These are phyloP conservation scores for Lasiurus borealis DNA, from an alignment of 2,113 vertebrate species.

Conservation along the genomic window DNA sequence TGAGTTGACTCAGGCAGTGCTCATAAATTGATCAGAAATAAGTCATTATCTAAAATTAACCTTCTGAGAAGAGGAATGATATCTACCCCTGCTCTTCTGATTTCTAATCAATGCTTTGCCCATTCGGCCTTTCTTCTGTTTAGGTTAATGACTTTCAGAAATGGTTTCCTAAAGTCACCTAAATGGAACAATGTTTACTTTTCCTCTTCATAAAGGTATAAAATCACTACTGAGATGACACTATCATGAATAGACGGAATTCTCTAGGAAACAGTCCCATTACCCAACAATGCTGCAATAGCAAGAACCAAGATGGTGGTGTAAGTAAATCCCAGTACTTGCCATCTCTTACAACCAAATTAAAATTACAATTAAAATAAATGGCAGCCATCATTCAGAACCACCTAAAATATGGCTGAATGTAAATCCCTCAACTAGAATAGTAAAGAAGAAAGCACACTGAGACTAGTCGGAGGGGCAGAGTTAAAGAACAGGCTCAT, in stretches of 20 bases:
- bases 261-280: background rate
- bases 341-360: no score
- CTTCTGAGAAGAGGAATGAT: background rate
- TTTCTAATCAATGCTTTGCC: background rate
- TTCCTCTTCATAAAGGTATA: conserved; percentile 6
- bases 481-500: no score
- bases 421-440: no score
- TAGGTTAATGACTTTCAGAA: background rate
- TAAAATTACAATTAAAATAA: no score
- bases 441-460: no score
- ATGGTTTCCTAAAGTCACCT: background rate
- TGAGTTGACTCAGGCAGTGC: background rate
- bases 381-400: no score
- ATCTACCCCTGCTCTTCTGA: background rate
- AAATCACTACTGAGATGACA: background rate
- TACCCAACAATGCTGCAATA: background rate
- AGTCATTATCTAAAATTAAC: background rate
- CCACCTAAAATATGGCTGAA: no score
- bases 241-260: background rate
- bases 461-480: no score
- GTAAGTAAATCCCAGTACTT: no score
- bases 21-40: background rate
- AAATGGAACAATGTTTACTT: background rate
- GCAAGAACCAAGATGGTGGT: no score
- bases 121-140: background rate